Conservation (phyloP, 2,113 vertebrate species). For the Mesocricetus auratus region DNA sequence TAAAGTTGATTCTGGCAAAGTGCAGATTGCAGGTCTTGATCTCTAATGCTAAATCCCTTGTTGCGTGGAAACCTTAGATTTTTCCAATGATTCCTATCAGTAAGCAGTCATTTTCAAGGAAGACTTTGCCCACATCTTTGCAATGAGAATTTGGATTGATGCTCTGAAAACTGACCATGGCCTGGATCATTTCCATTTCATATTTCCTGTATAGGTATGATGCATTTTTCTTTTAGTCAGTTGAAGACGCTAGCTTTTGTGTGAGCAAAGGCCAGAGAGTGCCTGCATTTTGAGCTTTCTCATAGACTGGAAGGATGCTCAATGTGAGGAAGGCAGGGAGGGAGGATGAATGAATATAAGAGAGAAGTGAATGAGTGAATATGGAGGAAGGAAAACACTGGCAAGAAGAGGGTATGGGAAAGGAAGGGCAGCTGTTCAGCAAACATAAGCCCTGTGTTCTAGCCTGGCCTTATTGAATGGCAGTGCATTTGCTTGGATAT, state of each 20-base stretch:
- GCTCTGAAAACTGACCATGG: background rate
- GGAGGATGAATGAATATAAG: background rate
- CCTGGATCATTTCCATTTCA: background rate
- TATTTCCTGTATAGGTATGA: background rate
- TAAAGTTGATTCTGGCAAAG: background rate
- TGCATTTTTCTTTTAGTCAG: background rate
- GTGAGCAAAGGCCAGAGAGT: background rate
- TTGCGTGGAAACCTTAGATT: background rate
- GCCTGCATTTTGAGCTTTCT: background rate
- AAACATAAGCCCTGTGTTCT: background rate
- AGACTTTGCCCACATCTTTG: background rate
- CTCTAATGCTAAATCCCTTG: background rate
- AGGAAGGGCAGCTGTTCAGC: background rate
- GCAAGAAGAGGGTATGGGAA: background rate
- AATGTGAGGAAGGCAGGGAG: background rate
- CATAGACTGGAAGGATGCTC: background rate
- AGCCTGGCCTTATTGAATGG: background rate
- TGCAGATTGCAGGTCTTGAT: background rate
- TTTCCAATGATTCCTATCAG: background rate
- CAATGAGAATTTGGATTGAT: background rate
- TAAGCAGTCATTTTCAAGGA: background rate
- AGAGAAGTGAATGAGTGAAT: background rate
- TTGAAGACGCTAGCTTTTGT: background rate
- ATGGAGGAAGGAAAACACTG: background rate
- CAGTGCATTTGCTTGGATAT: rapidly evolving